Conservation (phyloP, 2,113 vertebrate species). For the Pterophyllum scalare region DNA sequence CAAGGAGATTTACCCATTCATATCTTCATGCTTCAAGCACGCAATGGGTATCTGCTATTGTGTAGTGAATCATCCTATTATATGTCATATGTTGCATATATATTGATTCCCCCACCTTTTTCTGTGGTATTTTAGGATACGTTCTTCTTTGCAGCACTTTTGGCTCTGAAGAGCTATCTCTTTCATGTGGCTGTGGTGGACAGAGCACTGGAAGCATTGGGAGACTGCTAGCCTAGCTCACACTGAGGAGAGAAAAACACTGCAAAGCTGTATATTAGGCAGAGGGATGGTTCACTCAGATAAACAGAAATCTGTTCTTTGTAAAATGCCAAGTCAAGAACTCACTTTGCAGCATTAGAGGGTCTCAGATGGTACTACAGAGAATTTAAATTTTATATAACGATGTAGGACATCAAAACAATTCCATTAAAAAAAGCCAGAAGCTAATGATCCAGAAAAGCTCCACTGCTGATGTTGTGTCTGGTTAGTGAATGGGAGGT, state of each 20-base stretch:
- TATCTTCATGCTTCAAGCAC: slow-evolving; percentile 40
- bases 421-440: background rate
- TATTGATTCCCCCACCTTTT: background rate
- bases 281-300: too few species aligned
- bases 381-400: background rate
- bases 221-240: background rate
- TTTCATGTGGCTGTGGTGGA: background rate
- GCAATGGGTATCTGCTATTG: slow-evolving; percentile 17
- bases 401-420: background rate
- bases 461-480: background rate
- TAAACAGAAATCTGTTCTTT: background rate
- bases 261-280: too few species aligned
- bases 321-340: background rate
- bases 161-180: background rate
- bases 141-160: background rate
- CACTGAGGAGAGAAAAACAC: too few species aligned
- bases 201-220: background rate
- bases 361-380: background rate
- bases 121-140: background rate
- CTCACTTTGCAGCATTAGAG: background rate
- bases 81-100: slow-evolving; percentile 14
- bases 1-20: slow-evolving; percentile 65
- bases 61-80: slow-evolving; percentile 17
- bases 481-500: background rate
- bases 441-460: background rate